Conservation (phyloP, 2,888 invertebrate genomes). For the Cantharis rustica region DNA sequence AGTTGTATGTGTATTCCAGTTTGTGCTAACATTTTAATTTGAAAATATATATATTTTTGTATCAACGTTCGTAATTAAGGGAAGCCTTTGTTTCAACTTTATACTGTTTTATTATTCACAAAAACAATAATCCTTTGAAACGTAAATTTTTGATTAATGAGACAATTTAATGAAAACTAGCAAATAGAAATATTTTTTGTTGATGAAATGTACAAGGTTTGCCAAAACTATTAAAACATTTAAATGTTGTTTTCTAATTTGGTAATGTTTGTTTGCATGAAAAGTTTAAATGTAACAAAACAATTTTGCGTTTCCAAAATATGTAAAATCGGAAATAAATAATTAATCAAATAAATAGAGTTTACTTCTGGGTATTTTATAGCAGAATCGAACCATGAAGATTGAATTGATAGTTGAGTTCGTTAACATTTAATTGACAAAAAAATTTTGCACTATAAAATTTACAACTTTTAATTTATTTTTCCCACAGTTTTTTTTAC, state of each 20-base stretch:
- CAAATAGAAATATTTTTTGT: neutral
- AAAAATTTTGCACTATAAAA: neutral
- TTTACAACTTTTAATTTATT: neutral
- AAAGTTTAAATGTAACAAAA: neutral
- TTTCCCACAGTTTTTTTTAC: neutral
- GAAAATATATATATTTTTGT: neutral
- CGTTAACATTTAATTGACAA: constrained; percentile 8
- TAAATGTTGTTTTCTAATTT: neutral
- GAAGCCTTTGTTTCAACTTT: neutral
- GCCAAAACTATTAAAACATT: neutral
- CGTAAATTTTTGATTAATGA: neutral
- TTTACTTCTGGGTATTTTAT: constrained; percentile 5
- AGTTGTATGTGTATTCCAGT: neutral
- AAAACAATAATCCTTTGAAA: neutral
- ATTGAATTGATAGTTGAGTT: constrained; percentile 16
- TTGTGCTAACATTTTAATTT: neutral
- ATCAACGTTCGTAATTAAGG: neutral
- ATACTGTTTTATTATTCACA: neutral
- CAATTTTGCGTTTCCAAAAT: neutral
- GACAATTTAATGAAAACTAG: neutral
- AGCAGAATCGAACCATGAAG: constrained; percentile 22
- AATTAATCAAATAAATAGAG: constrained; percentile 18
- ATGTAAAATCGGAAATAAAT: constrained; percentile 17
- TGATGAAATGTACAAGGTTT: neutral
- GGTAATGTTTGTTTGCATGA: neutral